Base-by-base conservation (phyloP, 1,140 invertebrate genomes). In the Acromyrmex heyeri region DNA sequence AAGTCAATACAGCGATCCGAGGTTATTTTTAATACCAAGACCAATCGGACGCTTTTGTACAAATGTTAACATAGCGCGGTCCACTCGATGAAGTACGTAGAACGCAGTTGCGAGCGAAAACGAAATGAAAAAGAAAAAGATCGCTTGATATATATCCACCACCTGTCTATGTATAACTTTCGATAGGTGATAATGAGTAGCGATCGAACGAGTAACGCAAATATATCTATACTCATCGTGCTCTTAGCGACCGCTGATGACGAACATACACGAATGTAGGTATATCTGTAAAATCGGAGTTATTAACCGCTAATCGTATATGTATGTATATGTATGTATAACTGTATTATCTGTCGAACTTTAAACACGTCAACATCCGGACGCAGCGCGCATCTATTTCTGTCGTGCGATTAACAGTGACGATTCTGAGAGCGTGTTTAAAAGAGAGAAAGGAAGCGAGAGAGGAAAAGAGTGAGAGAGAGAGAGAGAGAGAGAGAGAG, bases 11-110 rank as follows among this genome's bases (percentile, higher is more conserved):
- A 88, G 92, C 92, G 91, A 92, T 93, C 95, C 95, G 94, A 95
- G 95, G 95, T 95, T 95, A 95, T 95, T 95, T 95, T 95, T 95
- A 95, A 95, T 95, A 95, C 95, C 94, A 95, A 95, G 94, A 95
- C 95, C 95, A 95, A 95, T 95, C 95, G 95, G 95, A 93, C 92
- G 92, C 91, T 91, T 87, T 92, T 93, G 91, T 92, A 90, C 77
- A 92, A 94, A 92, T 83, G 57, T 86, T 82, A 88, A 89, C 69
- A 61, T 87, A 89, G 34, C 44, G 67, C 76, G 82, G 64, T 86
- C 18, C 44, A 50, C 59, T 24, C 38, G 53, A 55, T 44, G 72
- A n/a, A 72, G 87, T 81, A 76, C 24, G 38, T 75, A 48, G 38
- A 44, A 44, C 10, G 38, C 62, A 27, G 7, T 34, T 34, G 27